phyloP scores from a whole-genome alignment of 2,113 vertebrate genomes.

The Nesogale talazaci region DNA sequence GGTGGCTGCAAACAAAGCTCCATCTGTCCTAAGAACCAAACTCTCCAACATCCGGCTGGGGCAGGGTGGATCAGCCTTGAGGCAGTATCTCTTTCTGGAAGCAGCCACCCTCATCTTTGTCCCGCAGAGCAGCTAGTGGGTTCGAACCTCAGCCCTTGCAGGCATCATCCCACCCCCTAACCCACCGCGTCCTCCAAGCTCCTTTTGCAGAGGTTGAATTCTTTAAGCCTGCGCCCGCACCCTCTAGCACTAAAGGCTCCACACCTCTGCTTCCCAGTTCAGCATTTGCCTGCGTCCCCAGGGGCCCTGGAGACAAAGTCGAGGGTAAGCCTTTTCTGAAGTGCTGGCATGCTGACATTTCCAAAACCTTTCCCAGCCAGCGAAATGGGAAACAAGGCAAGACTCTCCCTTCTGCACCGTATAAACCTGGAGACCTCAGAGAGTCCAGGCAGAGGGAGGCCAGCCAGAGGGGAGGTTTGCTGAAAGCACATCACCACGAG shows the following conservation, averaged over 20 bases:
- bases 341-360: background rate
- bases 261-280: background rate
- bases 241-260: background rate
- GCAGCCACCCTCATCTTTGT: background rate
- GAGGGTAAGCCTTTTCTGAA: background rate
- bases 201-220: background rate
- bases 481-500: background rate
- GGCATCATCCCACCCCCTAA: background rate
- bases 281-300: background rate
- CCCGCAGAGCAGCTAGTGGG: background rate
- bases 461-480: background rate
- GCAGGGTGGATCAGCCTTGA: background rate
- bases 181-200: background rate
- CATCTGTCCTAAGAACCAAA: background rate
- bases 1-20: too few species aligned
- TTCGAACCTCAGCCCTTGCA: background rate
- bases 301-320: background rate
- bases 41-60: background rate
- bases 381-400: background rate
- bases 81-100: background rate
- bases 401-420: background rate
- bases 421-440: background rate
- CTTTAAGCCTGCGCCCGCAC: background rate
- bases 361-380: background rate
- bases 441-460: background rate